A percentile compares a stretch with the other conserved stretches of the same genome.
These are phyloP conservation scores for Plebejus argus DNA, from an alignment of 2,888 invertebrate species.

Conservation along the genomic window DNA sequence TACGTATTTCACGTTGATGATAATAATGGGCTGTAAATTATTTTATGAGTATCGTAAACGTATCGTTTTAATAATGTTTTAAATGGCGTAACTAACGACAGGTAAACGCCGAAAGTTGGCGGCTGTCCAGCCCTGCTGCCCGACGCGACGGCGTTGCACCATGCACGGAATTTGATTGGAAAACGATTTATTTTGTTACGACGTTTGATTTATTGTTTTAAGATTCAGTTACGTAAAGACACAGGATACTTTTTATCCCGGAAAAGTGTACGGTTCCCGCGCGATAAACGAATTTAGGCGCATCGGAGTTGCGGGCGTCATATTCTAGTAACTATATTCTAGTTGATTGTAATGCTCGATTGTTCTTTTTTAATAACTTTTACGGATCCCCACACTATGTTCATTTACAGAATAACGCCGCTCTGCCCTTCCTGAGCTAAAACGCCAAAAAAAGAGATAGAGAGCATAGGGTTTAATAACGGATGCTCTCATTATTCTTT, in stretches of 20 bases:
- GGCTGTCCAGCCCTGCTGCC: background rate
- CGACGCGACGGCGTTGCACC: background rate
- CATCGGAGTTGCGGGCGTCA: too few species aligned
- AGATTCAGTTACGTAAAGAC: background rate
- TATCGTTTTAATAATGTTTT: constrained; percentile 8
- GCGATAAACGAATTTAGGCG: too few species aligned
- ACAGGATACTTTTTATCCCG: too few species aligned
- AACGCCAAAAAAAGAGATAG: background rate
- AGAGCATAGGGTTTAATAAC: background rate
- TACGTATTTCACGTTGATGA: background rate
- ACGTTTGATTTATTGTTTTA: background rate
- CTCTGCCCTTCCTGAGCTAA: background rate
- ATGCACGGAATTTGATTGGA: background rate
- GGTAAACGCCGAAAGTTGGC: constrained; percentile 23
- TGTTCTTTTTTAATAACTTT: too few species aligned
- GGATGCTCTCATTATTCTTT: background rate
- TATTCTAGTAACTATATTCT: too few species aligned
- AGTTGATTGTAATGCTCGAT: too few species aligned
- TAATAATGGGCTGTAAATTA: background rate
- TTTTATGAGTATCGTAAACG: background rate
- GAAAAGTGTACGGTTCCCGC: too few species aligned
- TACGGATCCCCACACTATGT: background rate
- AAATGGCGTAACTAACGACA: constrained; percentile 22
- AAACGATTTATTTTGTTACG: background rate
- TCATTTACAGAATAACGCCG: background rate